Conservation (phyloP, 2,888 invertebrate species). For the Lathronympha strigana region DNA sequence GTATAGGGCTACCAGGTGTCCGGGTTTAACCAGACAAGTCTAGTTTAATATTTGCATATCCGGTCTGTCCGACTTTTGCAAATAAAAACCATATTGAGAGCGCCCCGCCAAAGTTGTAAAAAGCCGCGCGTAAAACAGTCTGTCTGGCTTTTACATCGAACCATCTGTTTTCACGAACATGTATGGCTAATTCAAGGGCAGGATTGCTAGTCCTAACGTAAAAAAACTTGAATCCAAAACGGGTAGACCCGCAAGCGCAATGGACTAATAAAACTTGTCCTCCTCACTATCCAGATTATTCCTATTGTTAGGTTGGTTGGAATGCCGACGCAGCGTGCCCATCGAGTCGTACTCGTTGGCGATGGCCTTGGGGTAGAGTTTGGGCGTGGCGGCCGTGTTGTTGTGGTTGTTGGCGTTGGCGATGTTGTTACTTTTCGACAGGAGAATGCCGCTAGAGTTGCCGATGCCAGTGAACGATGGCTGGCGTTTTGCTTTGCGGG, state of each 20-base stretch:
- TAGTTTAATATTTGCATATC: too few relatives aligned
- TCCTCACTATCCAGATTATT: constrained; percentile 86
- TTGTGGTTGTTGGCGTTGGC: constrained; percentile 86
- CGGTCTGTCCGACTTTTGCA: too few relatives aligned
- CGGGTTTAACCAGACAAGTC: too few relatives aligned
- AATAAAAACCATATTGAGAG: too few relatives aligned
- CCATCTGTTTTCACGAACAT: too few relatives aligned
- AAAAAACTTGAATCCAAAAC: background rate
- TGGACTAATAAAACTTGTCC: constrained; percentile 85
- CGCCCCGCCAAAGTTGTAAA: too few relatives aligned
- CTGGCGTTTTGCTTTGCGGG: constrained; percentile 86
- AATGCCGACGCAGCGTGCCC: constrained; percentile 90
- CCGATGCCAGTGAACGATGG: constrained; percentile 87
- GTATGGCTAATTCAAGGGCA: too few relatives aligned
- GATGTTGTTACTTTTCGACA: constrained; percentile 84
- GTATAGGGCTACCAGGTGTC: too few relatives aligned
- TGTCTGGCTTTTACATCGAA: too few relatives aligned
- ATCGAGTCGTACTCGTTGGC: constrained; percentile 90
- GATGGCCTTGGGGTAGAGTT: constrained; percentile 87
- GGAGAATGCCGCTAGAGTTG: constrained; percentile 78
- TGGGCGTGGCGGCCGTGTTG: constrained; percentile 84
- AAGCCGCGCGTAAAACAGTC: too few relatives aligned
- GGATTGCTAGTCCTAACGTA: too few relatives aligned
- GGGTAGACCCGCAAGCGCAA: constrained; percentile 18
- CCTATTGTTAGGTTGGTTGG: constrained; percentile 88